Evolutionary conservation across 1,140 invertebrate genomes (phyloP).

Genomic region (Panulirus ornatus): DNA sequence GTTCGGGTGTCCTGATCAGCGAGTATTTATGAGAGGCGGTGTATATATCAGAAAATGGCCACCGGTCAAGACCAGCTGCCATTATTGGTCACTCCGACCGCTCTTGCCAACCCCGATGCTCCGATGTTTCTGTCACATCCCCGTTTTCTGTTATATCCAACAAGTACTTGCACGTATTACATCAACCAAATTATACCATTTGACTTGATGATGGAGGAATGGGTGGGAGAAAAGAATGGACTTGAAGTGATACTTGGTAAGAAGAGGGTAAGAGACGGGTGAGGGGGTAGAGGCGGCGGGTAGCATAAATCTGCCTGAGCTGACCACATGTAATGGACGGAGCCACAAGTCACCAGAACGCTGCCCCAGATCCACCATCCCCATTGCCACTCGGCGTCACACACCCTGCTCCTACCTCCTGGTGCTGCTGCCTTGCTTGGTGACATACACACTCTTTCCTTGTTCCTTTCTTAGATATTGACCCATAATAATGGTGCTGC

Average conservation of each 20-base stretch:
- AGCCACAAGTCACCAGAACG: not conserved
- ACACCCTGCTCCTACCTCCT: not conserved
- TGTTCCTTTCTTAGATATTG: too few relatives aligned
- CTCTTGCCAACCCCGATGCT: too few relatives aligned
- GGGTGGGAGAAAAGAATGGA: too few relatives aligned
- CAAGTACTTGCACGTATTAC: too few relatives aligned
- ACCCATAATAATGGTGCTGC: too few relatives aligned
- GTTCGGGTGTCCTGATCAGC: conserved; percentile 44
- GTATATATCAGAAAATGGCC: conserved; percentile 62
- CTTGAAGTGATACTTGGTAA: too few relatives aligned
- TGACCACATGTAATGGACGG: conserved; percentile 59
- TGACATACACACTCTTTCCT: not conserved
- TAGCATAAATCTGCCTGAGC: conserved; percentile 52
- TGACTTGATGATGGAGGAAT: too few relatives aligned
- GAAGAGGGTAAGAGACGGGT: not conserved
- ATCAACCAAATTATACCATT: too few relatives aligned
- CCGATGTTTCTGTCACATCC: too few relatives aligned
- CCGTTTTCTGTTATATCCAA: too few relatives aligned
- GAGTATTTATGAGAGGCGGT: conserved; percentile 59
- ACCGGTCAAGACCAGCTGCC: conserved; percentile 44
- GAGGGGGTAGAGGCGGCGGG: not conserved
- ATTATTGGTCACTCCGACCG: conserved; percentile 31
- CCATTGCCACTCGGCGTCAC: not conserved
- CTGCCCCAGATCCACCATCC: not conserved
- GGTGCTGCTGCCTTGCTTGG: not conserved